Base-by-base conservation (phyloP, 2,888 invertebrate genomes). In the Caenorhabditis uteleia region DNA sequence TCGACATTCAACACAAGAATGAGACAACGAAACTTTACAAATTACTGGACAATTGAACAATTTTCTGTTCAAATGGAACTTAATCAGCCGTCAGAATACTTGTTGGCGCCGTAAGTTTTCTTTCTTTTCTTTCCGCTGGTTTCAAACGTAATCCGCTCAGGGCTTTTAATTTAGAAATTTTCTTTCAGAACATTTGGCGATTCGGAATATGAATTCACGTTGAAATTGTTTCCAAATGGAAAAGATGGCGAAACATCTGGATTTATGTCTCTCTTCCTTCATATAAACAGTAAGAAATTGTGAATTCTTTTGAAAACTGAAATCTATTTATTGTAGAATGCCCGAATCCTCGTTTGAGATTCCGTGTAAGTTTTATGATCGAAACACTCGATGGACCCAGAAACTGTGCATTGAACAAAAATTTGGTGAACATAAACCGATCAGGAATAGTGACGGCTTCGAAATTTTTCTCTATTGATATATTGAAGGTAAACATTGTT, bases 381-480 rank as follows among this genome's bases (percentile, higher is more conserved):
- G 76, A 77, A 18, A 75, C 75, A 25, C 45, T 64, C 2, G 76
- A 77, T n/a, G 77, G 77, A 16, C 69, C 76, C 0, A 43, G 62
- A 27, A 60, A 56, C n/a, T 77, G 77, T 39, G 66, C 75, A 3
- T 54, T 77, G n/a, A 77, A 77, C 56, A 68, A 68, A 26, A 70
- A 74, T 39, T 56, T 77, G 12, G 77, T 77, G 8, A 72, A 74
- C 10, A 76, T 77, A 43, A 76, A 77, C 56, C 65, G 72, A 12
- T 68, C 70, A 21, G 77, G 77, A 20, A 75, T 77, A 14, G 77
- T 77, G 8, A 77, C 77, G 7, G 77, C 77, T 20, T 67, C 67
- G 44, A 75, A 75, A 46, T 77, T 77, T 40, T 77, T 70, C 64
- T 57, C 66, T 23, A 47, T 70, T n/a, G 76, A 76, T 14, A 46